A percentile compares a stretch with the other conserved stretches of the same genome.
These are phyloP conservation scores for Amphiprion ocellaris DNA, from an alignment of 2,113 vertebrate species.

Conservation along the genomic window DNA sequence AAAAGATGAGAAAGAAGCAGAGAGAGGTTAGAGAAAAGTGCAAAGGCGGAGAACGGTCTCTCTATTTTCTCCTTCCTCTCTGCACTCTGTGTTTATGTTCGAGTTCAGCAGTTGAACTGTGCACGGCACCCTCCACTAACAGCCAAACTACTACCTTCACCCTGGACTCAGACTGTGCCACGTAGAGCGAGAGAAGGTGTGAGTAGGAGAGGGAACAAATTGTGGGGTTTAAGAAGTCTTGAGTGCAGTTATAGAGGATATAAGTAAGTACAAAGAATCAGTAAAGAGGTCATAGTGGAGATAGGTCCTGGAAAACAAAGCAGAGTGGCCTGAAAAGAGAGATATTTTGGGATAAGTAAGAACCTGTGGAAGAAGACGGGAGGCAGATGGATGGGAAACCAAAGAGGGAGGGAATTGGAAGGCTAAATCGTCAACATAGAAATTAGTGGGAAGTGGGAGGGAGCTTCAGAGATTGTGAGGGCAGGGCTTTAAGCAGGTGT, in stretches of 20 bases:
- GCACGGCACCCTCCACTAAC: constrained; percentile 55
- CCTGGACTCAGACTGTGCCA: constrained; percentile 58
- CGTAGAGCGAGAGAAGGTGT: constrained; percentile 43
- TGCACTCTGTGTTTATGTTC: constrained; percentile 66
- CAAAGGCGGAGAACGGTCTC: constrained; percentile 18
- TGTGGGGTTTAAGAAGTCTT: constrained; percentile 45
- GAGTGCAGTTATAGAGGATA: constrained; percentile 30
- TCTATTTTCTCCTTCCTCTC: constrained; percentile 10
- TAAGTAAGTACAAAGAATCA: constrained; percentile 40
- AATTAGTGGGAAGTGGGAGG: constrained; percentile 22
- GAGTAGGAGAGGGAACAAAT: constrained; percentile 41
- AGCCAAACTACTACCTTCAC: constrained; percentile 68
- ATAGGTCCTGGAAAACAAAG: constrained; percentile 26
- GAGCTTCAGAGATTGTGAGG: constrained; percentile 23
- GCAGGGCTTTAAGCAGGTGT: constrained; percentile 76
- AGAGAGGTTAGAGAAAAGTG: constrained; percentile 43
- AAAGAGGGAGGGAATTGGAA: constrained; percentile 10
- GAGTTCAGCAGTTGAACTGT: constrained; percentile 61
- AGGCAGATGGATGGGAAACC: constrained; percentile 3
- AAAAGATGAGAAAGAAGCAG: constrained; percentile 21
- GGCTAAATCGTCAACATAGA: constrained; percentile 19
- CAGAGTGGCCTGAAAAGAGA: not conserved
- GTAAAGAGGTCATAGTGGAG: constrained; percentile 28
- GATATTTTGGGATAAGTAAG: not conserved
- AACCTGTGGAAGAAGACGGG: constrained; percentile 1